phyloP scores from a whole-genome alignment of 2,113 vertebrate genomes.

The Lucifuga dentata region DNA sequence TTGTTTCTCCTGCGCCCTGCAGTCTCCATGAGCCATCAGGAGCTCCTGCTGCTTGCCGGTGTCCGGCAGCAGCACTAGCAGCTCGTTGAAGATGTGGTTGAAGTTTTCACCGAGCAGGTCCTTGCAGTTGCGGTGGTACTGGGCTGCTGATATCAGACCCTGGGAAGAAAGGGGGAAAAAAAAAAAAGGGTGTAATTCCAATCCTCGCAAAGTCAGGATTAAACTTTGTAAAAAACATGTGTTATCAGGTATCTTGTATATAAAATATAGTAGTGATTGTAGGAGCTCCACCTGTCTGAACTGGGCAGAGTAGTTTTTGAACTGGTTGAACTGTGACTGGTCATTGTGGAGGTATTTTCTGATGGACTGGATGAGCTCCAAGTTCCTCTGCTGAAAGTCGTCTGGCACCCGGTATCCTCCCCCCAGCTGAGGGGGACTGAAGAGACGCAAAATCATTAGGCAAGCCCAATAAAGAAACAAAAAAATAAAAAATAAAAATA shows the following conservation, averaged over 20 bases:
- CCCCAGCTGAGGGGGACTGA: conserved; percentile 72
- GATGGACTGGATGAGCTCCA: conserved; percentile 94
- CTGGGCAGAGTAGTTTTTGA: conserved; percentile 94
- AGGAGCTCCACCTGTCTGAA: conserved; percentile 91
- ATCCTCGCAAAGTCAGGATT: too few relatives aligned
- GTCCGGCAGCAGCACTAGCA: conserved; percentile 94
- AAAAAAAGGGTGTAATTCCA: too few relatives aligned
- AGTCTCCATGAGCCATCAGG: conserved; percentile 90
- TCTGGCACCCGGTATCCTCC: conserved; percentile 90
- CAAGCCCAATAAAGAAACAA: too few relatives aligned
- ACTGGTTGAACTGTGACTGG: conserved; percentile 92
- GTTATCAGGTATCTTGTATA: too few relatives aligned
- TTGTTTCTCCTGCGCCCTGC: conserved; percentile 83
- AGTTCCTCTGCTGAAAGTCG: conserved; percentile 94
- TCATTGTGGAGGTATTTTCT: conserved; percentile 90
- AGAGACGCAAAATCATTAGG: conserved; percentile 2
- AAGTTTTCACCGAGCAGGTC: conserved; percentile 93
- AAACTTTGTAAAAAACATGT: too few relatives aligned
- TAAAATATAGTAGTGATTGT: not conserved
- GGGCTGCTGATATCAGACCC: conserved; percentile 90
- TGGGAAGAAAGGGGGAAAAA: conserved; percentile 59
- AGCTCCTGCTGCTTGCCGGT: conserved; percentile 95
- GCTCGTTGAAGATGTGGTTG: conserved; percentile 91
- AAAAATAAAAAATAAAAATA: too few relatives aligned
- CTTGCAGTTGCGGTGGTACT: conserved; percentile 90